Conservation (phyloP, 2,888 invertebrate species). For the Caenorhabditis sp. region DNA sequence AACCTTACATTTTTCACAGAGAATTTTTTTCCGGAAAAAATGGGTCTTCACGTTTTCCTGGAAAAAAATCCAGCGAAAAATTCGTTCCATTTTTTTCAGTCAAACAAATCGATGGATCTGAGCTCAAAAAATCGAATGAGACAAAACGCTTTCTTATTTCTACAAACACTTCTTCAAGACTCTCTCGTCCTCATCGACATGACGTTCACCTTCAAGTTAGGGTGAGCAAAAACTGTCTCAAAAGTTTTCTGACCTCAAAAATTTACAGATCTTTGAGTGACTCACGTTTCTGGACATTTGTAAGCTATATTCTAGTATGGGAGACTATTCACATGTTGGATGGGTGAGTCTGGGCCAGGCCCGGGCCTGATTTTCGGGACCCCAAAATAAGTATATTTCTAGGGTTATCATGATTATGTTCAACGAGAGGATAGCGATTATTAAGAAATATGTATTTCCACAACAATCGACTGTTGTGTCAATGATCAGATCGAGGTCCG, state of each 20-base stretch:
- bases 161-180: slow-evolving; percentile 30
- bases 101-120: neutral
- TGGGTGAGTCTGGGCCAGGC: slow-evolving; percentile 20
- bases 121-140: neutral
- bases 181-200: slow-evolving; percentile 15
- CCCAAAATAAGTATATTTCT: slow-evolving; percentile 2
- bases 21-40: too few relatives aligned
- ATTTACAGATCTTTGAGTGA: slow-evolving; percentile 15
- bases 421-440: slow-evolving; percentile 21
- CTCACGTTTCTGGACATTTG: slow-evolving; percentile 11
- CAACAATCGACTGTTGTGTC: neutral
- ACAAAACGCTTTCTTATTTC: slow-evolving; percentile 12
- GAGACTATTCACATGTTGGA: slow-evolving; percentile 20
- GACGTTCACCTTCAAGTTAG: slow-evolving; percentile 21
- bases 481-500: too few relatives aligned
- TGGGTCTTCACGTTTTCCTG: too few relatives aligned
- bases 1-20: too few relatives aligned
- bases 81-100: neutral
- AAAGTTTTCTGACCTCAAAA: neutral
- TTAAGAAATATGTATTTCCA: neutral
- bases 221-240: neutral
- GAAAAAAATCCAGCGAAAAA: too few relatives aligned
- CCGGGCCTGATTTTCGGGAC: too few relatives aligned
- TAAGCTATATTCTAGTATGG: slow-evolving; percentile 22
- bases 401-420: slow-evolving; percentile 28